Evolutionary conservation across 2,888 invertebrate species (phyloP), one percentile per base, ranked within the genome.

Genomic region (Philereme vetulata): DNA sequence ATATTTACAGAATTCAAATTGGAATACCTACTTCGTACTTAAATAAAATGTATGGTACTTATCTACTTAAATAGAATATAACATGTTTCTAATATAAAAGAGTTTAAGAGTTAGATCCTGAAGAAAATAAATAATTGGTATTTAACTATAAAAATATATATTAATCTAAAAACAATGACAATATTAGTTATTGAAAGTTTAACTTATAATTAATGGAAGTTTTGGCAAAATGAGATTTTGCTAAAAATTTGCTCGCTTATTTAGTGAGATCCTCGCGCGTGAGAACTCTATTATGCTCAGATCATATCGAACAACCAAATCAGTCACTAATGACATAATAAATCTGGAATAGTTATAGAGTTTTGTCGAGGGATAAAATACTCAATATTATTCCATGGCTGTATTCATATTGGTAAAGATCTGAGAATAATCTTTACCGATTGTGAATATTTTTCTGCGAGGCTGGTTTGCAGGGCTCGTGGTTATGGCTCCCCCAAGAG

Each of bases 401-500:
- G 8, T 38, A 38, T 38, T 6, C 5, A 7, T 38, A 38, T 38
- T 38, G 4, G 38, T 38, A 35, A 21, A 21, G 38, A 6, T 8
- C 4, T 38, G 38, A 38, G 38, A 8, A 8, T 1, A 21, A 21
- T 21, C 21, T 21, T 21, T 21, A 21, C 21, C 21, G 21, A 21
- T 21, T 21, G 21, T 21, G 21, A 21, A 21, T 21, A 21, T 21
- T 38, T 6, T 38, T n/a, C 9, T 34, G 47, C 4, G n/a, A n/a
- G 4, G 1, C 34, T 43, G 4, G 5, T 58, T 48, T 40, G 49
- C 52, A 52, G 43, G 63, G 64, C 4, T 56, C 73, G 67, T 91
- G 91, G 70, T 86, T 89, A 69, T 91, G 91, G 6, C 64, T 59
- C 4, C 87, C 88, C 5, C 74, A 68, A 8, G 84, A 84, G 1